A percentile compares a stretch with the other conserved stretches of the same genome.
phyloP scores from a whole-genome alignment of 1,140 invertebrate species.

The Caenorhabditis inopinata region DNA sequence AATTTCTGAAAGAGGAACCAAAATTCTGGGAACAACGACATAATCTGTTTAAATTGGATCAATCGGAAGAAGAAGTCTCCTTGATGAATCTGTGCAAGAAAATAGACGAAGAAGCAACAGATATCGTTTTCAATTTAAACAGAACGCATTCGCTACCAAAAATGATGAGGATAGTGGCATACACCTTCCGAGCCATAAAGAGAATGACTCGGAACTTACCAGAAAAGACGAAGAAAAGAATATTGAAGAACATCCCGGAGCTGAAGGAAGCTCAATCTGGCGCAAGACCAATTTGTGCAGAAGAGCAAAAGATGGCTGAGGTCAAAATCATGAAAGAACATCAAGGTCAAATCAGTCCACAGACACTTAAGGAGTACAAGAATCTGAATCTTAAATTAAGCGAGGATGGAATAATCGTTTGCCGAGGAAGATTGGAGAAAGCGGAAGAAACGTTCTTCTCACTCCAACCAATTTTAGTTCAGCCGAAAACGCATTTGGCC shows the following conservation, averaged over 20 bases:
- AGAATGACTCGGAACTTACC: not conserved
- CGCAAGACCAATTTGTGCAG: not conserved
- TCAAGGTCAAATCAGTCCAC: too few relatives aligned
- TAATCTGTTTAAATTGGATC: not conserved
- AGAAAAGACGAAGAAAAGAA: not conserved
- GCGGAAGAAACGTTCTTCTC: too few relatives aligned
- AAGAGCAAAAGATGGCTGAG: not conserved
- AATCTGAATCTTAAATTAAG: too few relatives aligned
- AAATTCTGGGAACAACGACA: not conserved
- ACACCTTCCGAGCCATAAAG: not conserved
- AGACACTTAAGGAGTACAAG: too few relatives aligned
- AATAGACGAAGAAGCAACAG: not conserved
- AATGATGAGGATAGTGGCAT: not conserved
- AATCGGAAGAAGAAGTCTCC: not conserved
- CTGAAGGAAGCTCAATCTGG: not conserved
- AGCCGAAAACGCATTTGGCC: not conserved
- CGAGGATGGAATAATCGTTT: too few relatives aligned
- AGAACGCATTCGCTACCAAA: not conserved
- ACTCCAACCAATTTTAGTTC: slow-evolving; percentile 3
- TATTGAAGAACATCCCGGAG: not conserved
- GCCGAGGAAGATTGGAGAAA: too few relatives aligned
- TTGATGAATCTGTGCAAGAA: not conserved
- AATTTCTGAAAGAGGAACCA: not conserved
- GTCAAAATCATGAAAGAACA: too few relatives aligned
- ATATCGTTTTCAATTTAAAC: not conserved